These are phyloP conservation scores for Tokudaia tokunoshimensis DNA, from an alignment of 2,797 vertebrate species.

Conservation along the genomic window DNA sequence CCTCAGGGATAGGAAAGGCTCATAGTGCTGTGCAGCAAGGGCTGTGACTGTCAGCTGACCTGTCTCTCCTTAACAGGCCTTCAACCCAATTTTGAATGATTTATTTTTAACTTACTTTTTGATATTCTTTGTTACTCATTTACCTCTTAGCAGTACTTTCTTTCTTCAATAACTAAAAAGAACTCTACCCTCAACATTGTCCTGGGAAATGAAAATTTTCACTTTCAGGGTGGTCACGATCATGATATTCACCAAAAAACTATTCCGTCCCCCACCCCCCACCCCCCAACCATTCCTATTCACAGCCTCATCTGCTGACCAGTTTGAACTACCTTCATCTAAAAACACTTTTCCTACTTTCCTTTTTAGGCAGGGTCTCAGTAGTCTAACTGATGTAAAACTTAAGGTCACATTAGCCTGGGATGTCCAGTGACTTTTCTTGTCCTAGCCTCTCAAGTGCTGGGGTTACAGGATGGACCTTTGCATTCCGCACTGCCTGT, in stretches of 20 bases:
- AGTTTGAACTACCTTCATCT: neutral
- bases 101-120: constrained; percentile 25
- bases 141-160: constrained; percentile 27
- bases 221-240: constrained; percentile 28
- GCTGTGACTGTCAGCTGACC: neutral
- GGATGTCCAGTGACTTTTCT: neutral
- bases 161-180: constrained; percentile 27
- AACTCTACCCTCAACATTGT: neutral
- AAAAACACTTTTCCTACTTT: neutral
- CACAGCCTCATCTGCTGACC: neutral
- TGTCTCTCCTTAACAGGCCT: neutral
- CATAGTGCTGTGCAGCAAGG: neutral
- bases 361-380: neutral
- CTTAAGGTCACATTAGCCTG: neutral
- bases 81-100: neutral
- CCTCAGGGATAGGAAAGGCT: constrained; percentile 27
- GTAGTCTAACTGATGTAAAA: neutral
- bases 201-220: constrained; percentile 48
- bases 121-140: constrained; percentile 7
- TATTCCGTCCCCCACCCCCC: neutral
- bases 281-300: neutral
- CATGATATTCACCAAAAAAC: constrained; percentile 50
- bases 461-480: neutral
- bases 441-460: neutral
- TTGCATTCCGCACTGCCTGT: neutral